Base-by-base conservation (phyloP, 2,113 vertebrate species). In the rabbit (Oryctolagus cuniculus) region DNA sequence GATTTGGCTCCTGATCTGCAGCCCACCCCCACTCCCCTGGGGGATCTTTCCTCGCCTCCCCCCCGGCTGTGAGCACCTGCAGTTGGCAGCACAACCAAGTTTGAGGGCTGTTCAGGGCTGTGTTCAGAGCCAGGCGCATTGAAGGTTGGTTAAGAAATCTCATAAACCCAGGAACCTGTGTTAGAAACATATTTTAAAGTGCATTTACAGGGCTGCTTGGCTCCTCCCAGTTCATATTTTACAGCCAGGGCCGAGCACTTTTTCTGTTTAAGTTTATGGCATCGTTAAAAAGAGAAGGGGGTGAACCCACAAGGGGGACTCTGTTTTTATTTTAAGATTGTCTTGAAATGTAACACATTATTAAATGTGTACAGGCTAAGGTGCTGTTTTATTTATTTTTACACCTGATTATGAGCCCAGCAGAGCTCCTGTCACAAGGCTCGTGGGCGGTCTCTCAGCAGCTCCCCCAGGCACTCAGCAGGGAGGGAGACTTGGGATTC, bases 261-360 rank as follows among this genome's bases (percentile, higher is more conserved):
- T 92, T 89, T 67, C 83, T 87, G 67, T 92, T 82, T 94, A 55
- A 83, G 80, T 96, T 97, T 94, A 96, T 91, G 91, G 67, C 36
- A 69, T 80, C 78, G 63, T 96, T 96, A 92, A 94, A 93, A 78
- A 87, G 73, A 94, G 64, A 95, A 85, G 44, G 51, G 19, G 36
- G 31, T 31, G 34, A 93, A 38, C 53, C 67, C 69, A 67, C 24
- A 87, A 84, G 0, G 15, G 86, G 73, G n/a, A 73, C 94, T 84
- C 61, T 95, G 90, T 96, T 97, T 93, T 95, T 80, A 94, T 96
- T 87, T 96, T 91, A 89, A 87, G 70, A 74, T 93, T 87, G 63
- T 81, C 67, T 95, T 91, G 85, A 95, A 95, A 86, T 96, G 36
- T 67, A 91, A 64, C 29, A 89, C 70, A 63, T 86, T 90, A 87